Evolutionary conservation across 2,797 vertebrate genomes (phyloP).

Genomic region (Muscicapa comitata): DNA sequence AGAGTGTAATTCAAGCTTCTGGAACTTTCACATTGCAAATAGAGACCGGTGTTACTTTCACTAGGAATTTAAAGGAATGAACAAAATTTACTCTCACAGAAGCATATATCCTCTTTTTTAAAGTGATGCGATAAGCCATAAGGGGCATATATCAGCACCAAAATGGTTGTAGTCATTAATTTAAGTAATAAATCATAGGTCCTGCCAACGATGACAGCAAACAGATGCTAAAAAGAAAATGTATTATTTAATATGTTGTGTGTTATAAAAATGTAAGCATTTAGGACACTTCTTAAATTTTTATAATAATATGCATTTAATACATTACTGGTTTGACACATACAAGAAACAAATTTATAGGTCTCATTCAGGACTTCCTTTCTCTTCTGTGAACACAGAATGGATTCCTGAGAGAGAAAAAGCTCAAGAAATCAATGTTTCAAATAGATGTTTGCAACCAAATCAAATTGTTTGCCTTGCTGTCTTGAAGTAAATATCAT

Average conservation of each 20-base stretch:
- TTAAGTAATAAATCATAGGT: constrained; percentile 77
- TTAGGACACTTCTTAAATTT: constrained; percentile 77
- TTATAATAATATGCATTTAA: constrained; percentile 79
- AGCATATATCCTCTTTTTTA: constrained; percentile 71
- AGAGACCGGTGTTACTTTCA: constrained; percentile 33
- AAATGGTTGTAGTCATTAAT: constrained; percentile 78
- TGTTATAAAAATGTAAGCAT: constrained; percentile 74
- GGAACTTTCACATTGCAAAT: constrained; percentile 41
- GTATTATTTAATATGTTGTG: constrained; percentile 77
- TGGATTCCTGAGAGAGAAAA: constrained; percentile 41
- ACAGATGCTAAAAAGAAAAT: constrained; percentile 81
- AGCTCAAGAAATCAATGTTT: constrained; percentile 50
- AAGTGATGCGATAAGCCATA: constrained; percentile 72
- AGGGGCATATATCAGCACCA: constrained; percentile 73
- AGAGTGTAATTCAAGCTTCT: constrained; percentile 47
- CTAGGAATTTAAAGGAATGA: constrained; percentile 61
- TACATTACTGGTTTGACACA: constrained; percentile 74
- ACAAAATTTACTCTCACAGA: constrained; percentile 65
- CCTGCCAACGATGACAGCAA: constrained; percentile 76
- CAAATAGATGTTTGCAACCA: constrained; percentile 59
- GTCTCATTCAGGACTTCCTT: constrained; percentile 60
- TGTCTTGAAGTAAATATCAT: constrained; percentile 57
- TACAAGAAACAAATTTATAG: constrained; percentile 73
- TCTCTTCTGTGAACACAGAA: constrained; percentile 67
- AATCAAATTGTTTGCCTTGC: constrained; percentile 50